phyloP scores from a whole-genome alignment of 2,888 invertebrate species.

The Watsonalla binaria region DNA sequence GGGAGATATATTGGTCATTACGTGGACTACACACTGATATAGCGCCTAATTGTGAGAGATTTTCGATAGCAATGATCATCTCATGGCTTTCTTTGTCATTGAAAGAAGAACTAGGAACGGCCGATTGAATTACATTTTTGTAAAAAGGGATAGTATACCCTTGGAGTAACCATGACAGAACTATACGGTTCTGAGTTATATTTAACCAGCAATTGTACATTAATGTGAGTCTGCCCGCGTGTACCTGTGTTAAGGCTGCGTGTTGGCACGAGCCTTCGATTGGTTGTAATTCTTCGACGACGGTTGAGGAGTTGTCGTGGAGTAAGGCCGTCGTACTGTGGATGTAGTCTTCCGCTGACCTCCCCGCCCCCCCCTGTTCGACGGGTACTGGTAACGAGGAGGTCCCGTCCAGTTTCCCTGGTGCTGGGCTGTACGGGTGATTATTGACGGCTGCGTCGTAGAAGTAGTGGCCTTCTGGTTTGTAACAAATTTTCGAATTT shows the following conservation, averaged over 20 bases:
- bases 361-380: slow-evolving; percentile 9
- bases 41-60: neutral
- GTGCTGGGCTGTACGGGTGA: too few species aligned
- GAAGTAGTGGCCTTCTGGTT: neutral
- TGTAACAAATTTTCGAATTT: slow-evolving; percentile 3
- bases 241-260: neutral
- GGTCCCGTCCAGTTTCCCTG: slow-evolving; percentile 13
- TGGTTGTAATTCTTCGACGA: neutral
- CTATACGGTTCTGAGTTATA: neutral
- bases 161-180: neutral
- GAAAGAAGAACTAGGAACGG: too few species aligned
- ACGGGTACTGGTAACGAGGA: too few species aligned
- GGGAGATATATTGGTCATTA: slow-evolving; percentile 6
- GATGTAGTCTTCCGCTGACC: neutral
- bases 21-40: neutral
- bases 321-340: neutral
- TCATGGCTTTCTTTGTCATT: neutral
- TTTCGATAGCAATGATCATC: neutral
- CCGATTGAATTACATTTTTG: too few species aligned
- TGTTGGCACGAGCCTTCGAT: neutral
- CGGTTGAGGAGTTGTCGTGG: neutral
- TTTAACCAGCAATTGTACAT: neutral
- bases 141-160: neutral
- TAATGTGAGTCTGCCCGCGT: neutral
- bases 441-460: too few species aligned